A percentile compares a stretch with the other conserved stretches of the same genome.
Evolutionary conservation across 1,140 invertebrate genomes (phyloP).

Genomic region (Scaptomyza hsui): DNA sequence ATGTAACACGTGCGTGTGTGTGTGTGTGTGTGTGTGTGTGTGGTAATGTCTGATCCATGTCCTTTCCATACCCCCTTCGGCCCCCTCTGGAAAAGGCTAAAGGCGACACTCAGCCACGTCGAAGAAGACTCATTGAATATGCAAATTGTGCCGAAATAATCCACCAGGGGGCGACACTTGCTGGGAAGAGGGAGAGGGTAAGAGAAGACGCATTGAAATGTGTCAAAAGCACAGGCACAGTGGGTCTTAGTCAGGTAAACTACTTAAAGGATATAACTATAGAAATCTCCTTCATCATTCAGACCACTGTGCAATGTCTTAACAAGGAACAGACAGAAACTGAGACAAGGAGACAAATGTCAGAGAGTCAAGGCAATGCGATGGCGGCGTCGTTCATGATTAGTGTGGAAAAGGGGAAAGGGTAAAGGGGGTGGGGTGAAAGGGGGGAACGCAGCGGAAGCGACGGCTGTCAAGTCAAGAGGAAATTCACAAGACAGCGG

Average conservation of each 20-base stretch:
- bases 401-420: constrained; percentile 16
- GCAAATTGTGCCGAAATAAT: constrained; percentile 78
- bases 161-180: constrained; percentile 35
- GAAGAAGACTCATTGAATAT: constrained; percentile 75
- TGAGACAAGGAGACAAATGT: constrained; percentile 61
- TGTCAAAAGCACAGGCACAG: neutral
- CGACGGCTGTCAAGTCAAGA: constrained; percentile 54
- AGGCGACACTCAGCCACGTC: constrained; percentile 35
- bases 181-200: neutral
- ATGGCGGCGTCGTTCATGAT: constrained; percentile 35
- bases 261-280: too few relatives aligned
- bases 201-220: neutral
- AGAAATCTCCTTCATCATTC: neutral
- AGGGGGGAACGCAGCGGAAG: constrained; percentile 34
- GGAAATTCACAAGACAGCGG: constrained; percentile 36
- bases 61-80: neutral
- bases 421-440: neutral
- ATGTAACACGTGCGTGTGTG: constrained; percentile 69
- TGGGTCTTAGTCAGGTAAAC: neutral
- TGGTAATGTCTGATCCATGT: constrained; percentile 20
- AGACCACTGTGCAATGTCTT: constrained; percentile 28
- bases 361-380: constrained; percentile 60
- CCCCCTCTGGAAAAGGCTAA: neutral
- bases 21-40: constrained; percentile 37
- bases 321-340: constrained; percentile 18